Percentiles rank a stretch among this genome's conserved stretches.
Evolutionary conservation across 1,140 invertebrate genomes (phyloP).

Genomic region (Caerostris extrusa): DNA sequence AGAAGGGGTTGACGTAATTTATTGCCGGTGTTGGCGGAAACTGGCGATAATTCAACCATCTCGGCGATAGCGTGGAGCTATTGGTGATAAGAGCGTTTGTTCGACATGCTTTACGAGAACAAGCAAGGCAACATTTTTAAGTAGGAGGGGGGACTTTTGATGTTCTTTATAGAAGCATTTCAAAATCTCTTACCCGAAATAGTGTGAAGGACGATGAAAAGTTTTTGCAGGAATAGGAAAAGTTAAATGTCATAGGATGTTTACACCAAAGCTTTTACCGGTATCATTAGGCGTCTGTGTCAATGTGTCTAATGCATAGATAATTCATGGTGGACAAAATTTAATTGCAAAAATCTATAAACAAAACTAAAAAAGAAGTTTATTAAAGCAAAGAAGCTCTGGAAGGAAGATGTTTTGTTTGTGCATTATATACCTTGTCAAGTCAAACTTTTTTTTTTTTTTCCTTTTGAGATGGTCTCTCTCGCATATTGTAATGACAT

Average conservation of each 20-base stretch:
- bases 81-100: conserved; percentile 51
- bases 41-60: conserved; percentile 47
- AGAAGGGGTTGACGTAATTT: conserved; percentile 48
- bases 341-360: too few relatives aligned
- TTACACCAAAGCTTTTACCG: not conserved
- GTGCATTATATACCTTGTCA: too few relatives aligned
- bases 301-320: too few relatives aligned
- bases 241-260: conserved; percentile 20
- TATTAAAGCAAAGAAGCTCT: too few relatives aligned
- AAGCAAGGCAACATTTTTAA: conserved; percentile 35
- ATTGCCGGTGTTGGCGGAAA: not conserved
- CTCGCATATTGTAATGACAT: too few relatives aligned
- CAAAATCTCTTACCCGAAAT: not conserved
- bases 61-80: conserved; percentile 12
- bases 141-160: not conserved
- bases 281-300: too few relatives aligned
- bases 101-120: conserved; percentile 42
- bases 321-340: too few relatives aligned
- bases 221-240: not conserved
- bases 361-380: too few relatives aligned
- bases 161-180: conserved; percentile 22
- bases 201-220: not conserved
- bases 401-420: too few relatives aligned
- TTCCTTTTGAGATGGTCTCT: too few relatives aligned
- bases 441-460: too few relatives aligned